A percentile compares a stretch with the other conserved stretches of the same genome.
These are phyloP conservation scores for Drosophila nigritarsus DNA, from an alignment of 2,888 invertebrate genomes.

Conservation along the genomic window DNA sequence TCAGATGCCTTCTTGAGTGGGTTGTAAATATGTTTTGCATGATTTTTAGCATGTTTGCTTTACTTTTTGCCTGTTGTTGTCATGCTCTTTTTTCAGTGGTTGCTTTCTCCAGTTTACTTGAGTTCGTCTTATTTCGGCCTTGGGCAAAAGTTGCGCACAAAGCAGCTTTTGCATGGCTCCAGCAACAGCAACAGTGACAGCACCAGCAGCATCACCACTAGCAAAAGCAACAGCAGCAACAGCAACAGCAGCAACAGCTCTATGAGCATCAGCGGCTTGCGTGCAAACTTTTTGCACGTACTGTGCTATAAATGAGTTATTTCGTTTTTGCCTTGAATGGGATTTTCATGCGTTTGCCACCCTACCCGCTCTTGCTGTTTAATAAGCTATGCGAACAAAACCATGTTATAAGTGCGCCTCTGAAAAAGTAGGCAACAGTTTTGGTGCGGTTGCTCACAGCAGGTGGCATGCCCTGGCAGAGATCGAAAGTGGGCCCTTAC, in stretches of 20 bases:
- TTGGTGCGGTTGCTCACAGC: slow-evolving; percentile 29
- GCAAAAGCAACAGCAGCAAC: slow-evolving; percentile 8
- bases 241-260: slow-evolving; percentile 6
- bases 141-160: slow-evolving; percentile 59
- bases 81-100: slow-evolving; percentile 26
- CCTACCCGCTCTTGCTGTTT: slow-evolving; percentile 11
- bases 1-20: slow-evolving; percentile 19
- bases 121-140: slow-evolving; percentile 56
- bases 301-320: slow-evolving; percentile 73
- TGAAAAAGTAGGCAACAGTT: slow-evolving; percentile 60
- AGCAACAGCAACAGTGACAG: background rate
- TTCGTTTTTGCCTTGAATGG: slow-evolving; percentile 46
- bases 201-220: too few species aligned
- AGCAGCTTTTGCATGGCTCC: slow-evolving; percentile 55
- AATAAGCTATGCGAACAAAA: slow-evolving; percentile 33
- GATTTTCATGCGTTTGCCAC: slow-evolving; percentile 24
- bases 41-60: slow-evolving; percentile 51
- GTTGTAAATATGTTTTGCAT: slow-evolving; percentile 58
- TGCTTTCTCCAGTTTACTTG: slow-evolving; percentile 41
- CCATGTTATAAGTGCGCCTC: slow-evolving; percentile 35
- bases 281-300: slow-evolving; percentile 61
- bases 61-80: slow-evolving; percentile 25
- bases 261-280: slow-evolving; percentile 18
- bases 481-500: slow-evolving; percentile 2
- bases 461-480: slow-evolving; percentile 12